phyloP scores from a whole-genome alignment of 2,113 vertebrate species.

The Machaerirhynchus nigripectus region DNA sequence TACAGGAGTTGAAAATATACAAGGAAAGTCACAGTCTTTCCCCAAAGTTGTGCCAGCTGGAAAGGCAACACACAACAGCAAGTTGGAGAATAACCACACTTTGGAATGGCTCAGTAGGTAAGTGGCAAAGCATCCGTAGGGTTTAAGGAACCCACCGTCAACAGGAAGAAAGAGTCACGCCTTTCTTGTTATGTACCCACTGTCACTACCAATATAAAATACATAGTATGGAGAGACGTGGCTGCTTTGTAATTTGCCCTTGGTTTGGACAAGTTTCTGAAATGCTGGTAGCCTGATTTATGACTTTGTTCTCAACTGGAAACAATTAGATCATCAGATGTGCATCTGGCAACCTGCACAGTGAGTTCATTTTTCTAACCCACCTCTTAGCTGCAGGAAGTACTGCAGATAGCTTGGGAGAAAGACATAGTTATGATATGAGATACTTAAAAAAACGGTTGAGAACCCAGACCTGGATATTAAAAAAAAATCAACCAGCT shows the following conservation, averaged over 20 bases:
- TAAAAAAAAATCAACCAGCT: accelerated
- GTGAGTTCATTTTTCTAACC: not conserved
- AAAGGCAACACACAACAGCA: not conserved
- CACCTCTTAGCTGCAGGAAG: not conserved
- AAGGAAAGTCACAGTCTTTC: not conserved
- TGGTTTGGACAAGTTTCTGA: not conserved
- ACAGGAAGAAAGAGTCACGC: not conserved
- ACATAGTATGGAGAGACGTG: not conserved
- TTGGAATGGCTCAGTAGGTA: not conserved
- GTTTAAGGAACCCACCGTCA: not conserved
- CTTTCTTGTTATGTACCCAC: not conserved
- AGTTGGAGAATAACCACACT: not conserved
- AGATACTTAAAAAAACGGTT: not conserved
- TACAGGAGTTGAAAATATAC: not conserved
- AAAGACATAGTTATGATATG: not conserved
- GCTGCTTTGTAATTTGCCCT: not conserved
- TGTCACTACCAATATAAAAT: not conserved
- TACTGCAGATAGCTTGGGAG: not conserved
- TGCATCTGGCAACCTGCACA: not conserved
- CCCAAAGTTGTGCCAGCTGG: not conserved
- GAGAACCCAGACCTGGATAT: not conserved
- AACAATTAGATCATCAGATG: not conserved
- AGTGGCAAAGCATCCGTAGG: not conserved
- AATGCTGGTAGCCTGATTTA: not conserved
- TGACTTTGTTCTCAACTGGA: not conserved